A percentile compares a stretch with the other conserved stretches of the same genome.
Evolutionary conservation across 2,797 vertebrate species (phyloP).

Genomic region (Siniperca scherzeri): DNA sequence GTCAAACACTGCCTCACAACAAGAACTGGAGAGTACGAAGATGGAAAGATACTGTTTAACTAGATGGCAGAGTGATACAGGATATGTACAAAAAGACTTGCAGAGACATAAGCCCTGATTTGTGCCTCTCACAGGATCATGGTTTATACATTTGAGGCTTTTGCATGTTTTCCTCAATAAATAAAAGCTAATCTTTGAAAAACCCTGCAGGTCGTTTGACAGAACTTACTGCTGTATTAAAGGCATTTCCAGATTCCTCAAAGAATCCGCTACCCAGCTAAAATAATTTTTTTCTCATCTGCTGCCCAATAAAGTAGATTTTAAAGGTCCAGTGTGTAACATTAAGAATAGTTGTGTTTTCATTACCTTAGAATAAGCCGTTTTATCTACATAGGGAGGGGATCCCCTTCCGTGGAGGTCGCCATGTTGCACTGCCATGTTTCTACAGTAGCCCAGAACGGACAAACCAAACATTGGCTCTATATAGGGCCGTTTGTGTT

Average conservation of each 20-base stretch:
- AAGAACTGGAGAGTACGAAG: neutral
- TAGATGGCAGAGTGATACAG: neutral
- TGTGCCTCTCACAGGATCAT: constrained; percentile 1
- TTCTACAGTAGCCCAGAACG: too few species aligned
- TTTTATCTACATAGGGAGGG: too few species aligned
- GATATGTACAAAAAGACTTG: constrained; percentile 19
- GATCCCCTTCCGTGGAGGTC: too few species aligned
- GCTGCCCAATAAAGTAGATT: neutral
- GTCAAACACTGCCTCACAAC: neutral
- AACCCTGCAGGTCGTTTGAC: neutral
- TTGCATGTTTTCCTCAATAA: constrained; percentile 14
- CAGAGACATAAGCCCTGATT: neutral
- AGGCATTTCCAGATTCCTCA: neutral
- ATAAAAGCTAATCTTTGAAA: neutral
- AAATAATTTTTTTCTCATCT: too few species aligned
- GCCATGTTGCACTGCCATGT: too few species aligned
- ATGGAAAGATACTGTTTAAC: neutral
- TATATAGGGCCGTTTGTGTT: too few species aligned
- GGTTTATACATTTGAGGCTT: constrained; percentile 26
- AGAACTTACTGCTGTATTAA: neutral
- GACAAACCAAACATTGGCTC: too few species aligned
- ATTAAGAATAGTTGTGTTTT: too few species aligned
- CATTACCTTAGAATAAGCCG: too few species aligned
- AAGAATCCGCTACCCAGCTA: neutral
- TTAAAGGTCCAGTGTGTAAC: too few species aligned